Evolutionary conservation across 2,797 vertebrate species (phyloP).

Genomic region (Brachymystax lenok): DNA sequence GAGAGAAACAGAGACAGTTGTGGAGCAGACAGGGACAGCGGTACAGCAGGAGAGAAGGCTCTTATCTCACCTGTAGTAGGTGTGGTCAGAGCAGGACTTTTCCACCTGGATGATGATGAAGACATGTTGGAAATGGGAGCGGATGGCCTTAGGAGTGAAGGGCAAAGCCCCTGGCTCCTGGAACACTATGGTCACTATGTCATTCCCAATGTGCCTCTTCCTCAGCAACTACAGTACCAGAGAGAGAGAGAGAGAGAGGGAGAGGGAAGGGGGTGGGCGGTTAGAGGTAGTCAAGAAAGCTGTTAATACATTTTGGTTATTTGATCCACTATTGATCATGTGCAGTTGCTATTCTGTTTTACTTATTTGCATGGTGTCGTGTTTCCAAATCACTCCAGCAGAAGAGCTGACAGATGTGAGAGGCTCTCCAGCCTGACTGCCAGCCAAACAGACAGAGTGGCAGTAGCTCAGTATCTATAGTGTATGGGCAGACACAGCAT

Average conservation of each 20-base stretch:
- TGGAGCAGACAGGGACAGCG: neutral
- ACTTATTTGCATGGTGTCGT: neutral
- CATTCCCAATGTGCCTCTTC: slow-evolving; percentile 93
- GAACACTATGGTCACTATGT: slow-evolving; percentile 94
- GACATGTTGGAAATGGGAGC: slow-evolving; percentile 93
- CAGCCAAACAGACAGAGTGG: slow-evolving; percentile 18
- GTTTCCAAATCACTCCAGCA: neutral
- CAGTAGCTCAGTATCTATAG: neutral
- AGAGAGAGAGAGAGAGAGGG: slow-evolving; percentile 2
- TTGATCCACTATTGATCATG: slow-evolving; percentile 31
- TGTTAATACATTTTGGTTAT: slow-evolving; percentile 13
- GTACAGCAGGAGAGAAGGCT: neutral
- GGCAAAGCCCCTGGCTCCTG: slow-evolving; percentile 89
- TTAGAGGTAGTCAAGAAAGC: neutral
- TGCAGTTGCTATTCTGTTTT: neutral
- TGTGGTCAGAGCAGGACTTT: slow-evolving; percentile 78
- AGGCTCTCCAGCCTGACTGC: slow-evolving; percentile 19
- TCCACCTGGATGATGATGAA: slow-evolving; percentile 88
- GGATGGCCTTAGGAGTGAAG: slow-evolving; percentile 90
- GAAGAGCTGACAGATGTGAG: neutral
- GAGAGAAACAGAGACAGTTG: neutral
- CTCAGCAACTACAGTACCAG: slow-evolving; percentile 79
- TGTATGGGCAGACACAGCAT: neutral
- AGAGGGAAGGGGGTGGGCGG: neutral
- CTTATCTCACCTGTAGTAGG: slow-evolving; percentile 83